Base-by-base conservation (phyloP, 2,797 vertebrate genomes). In the Sphenopsis melanotis region DNA sequence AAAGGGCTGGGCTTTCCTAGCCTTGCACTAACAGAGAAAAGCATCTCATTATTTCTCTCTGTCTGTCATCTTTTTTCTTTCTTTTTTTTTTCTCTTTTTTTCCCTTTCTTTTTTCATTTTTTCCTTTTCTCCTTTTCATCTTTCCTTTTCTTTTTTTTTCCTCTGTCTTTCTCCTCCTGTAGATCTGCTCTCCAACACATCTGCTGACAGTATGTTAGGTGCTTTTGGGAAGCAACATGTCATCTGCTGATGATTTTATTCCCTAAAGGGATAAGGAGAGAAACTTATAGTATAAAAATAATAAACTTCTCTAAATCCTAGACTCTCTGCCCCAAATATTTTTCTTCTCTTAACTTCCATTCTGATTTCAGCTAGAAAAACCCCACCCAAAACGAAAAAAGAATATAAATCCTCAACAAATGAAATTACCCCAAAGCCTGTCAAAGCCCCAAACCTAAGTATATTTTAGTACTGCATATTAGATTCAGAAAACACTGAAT, bases 261-360 rank as follows among this genome's bases (percentile, higher is more conserved):
- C 15, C 44, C 83, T 70, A 46, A 91, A 94, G 7, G 3, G 10
- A 82, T 60, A 74, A 37, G 60, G 20, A 50, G 8, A 89, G 30
- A 74, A 86, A 53, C 11, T 50, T 94, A 11, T 1, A 39, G 11
- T 21, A 61, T 1, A 9, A 59, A 69, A 76, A 34, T 53, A 82
- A 76, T 34, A 50, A 23, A 72, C 13, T 5, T 68, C 7, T 23
- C 15, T 9, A 6, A 89, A 90, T 29, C 4, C 5, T 53, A 41
- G 36, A 22, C 0, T 0, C 1, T 3, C 13, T 0, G 1, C 4
- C 7, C 22, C 8, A 34, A 52, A 12, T 68, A 47, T 68, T 81
- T 75, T 52, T 68, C 8, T 75, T 79, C 26, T 68, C 15, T 55
- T 81, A 30, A 61, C 9, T 80, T 83, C 9, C 19, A 65, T 19